Evolutionary conservation across 2,113 vertebrate species (phyloP), one percentile per base, ranked within the genome.

Genomic region (Pedetes capensis): DNA sequence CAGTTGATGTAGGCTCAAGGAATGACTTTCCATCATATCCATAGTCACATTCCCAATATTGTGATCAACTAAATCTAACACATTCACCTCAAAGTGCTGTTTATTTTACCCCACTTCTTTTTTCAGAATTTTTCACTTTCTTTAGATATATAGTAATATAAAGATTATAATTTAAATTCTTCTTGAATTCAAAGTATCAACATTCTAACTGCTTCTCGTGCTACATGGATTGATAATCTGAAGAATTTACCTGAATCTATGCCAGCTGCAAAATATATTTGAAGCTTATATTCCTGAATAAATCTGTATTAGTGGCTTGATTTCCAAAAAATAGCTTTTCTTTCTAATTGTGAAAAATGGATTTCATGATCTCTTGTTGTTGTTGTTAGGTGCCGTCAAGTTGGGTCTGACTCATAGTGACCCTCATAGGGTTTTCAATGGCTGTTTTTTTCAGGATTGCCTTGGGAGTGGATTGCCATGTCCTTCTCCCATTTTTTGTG

Each of bases 301-400:
- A 68, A 89, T 47, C 16, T 61, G 16, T 59, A 80, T 42, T 82
- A 44, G 8, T 91, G 87, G 3, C 13, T 80, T 93, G 18, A 34
- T 63, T 57, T 80, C 39, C 44, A 84, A 75, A 51, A 92, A 78
- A 29, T 85, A 42, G 20, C 3, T 75, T 74, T 88, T 51, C 6
- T 84, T 84, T 79, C 39, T 25, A 64, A 90, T n/a, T n/a, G n/a
- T n/a, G n/a, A 66, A 94, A 75, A 92, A 68, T 69, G 53, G 32
- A 79, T 51, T 39, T 57, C 14, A 64, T 66, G 49, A 39, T 55
- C 51, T 80, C 42, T 44, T 63, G n/a, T n/a, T n/a, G n/a, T n/a
- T n/a, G n/a, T n/a, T n/a, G n/a, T n/a, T n/a, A n/a, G n/a, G n/a
- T n/a, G n/a, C n/a, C n/a, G n/a, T n/a, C n/a, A n/a, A n/a, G n/a